Evolutionary conservation across 2,113 vertebrate species (phyloP), one percentile per base, ranked within the genome.

Genomic region (Epinephelus moara): DNA sequence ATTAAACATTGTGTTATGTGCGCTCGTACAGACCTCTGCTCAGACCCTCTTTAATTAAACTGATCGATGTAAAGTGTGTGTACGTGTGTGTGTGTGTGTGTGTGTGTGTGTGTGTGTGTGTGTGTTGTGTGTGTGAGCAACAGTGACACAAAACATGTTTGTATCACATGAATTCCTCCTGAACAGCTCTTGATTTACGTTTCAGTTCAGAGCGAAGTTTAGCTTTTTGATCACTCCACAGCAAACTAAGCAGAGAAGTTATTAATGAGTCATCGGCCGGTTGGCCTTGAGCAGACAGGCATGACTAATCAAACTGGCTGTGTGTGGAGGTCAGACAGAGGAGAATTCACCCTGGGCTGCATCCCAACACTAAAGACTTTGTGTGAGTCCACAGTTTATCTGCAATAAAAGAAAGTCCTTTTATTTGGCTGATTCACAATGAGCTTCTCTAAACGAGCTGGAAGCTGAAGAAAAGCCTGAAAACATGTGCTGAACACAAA

Each of bases 301-400:
- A 69, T 82, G 71, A 82, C 64, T 69, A 75, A 82, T 62, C 80
- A 75, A 81, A 75, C 55, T 21, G 60, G 55, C 67, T 11, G 15
- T 19, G 18, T 59, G 25, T 42, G 71, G 55, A 75, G 79, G 71
- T 81, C 63, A 62, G 23, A 45, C 5, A 30, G 64, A 59, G 45
- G n/a, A 75, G 64, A 52, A 18, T 0, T 21, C 70, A 30, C 19
- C 53, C 19, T 5, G 6, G 11, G 40, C 27, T 25, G 6, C 70
- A 37, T 8, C 69, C 2, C 45, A 37, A 27, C 70, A 45, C 55
- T 4, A 49, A 25, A 11, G 9, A 7, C 18, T 13, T 4, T 4
- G 53, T 63, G 33, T 0, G 40, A 25, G 60, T 37, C 40, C 23
- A 37, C 27, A 15, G 45, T 53, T 45, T 19, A 4, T 27, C 12